Conservation (phyloP, 2,797 vertebrate species). For the Crocodylus rhombifer region DNA sequence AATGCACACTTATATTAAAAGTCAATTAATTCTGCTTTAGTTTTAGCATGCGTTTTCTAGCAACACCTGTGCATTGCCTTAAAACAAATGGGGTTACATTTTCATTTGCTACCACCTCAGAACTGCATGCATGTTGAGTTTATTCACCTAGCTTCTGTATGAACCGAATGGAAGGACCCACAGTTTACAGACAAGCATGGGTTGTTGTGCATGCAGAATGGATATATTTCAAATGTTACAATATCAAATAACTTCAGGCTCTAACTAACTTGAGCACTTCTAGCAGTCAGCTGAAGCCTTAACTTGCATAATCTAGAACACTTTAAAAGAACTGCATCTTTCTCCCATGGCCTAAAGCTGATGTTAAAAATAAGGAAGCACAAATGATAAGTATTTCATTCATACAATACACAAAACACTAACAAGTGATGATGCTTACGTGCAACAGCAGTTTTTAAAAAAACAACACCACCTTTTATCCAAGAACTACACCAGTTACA, state of each 20-base stretch:
- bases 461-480: background rate
- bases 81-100: background rate
- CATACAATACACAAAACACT: background rate
- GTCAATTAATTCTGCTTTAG: background rate
- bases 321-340: background rate
- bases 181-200: background rate
- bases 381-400: background rate
- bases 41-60: background rate
- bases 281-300: background rate
- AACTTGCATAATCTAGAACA: background rate
- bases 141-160: background rate
- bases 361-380: background rate
- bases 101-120: background rate
- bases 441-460: no score
- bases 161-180: background rate
- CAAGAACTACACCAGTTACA: background rate
- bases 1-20: background rate
- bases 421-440: background rate
- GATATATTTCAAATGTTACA: background rate
- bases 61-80: background rate
- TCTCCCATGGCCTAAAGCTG: background rate
- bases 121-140: background rate
- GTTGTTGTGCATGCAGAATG: background rate
- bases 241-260: background rate
- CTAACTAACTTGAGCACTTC: background rate